These are phyloP conservation scores for Abrostola tripartita DNA, from an alignment of 2,888 invertebrate species.

Conservation along the genomic window DNA sequence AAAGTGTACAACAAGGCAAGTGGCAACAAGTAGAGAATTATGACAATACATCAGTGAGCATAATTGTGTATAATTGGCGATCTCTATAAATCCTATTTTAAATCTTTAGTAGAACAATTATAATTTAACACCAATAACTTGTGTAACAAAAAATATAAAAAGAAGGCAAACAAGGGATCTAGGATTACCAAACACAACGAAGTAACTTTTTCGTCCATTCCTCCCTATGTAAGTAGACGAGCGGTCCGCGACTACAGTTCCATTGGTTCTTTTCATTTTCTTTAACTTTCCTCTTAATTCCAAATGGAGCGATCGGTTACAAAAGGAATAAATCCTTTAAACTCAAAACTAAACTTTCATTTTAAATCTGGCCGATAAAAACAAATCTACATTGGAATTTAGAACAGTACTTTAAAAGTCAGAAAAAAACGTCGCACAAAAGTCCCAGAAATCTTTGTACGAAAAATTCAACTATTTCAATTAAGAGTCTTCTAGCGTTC, in stretches of 20 bases:
- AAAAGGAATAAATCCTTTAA: conserved; percentile 41
- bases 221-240: background rate
- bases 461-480: conserved; percentile 81
- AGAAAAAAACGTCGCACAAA: conserved; percentile 33
- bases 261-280: conserved; percentile 1
- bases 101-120: no score
- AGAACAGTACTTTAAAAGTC: conserved; percentile 39
- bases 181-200: no score
- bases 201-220: background rate
- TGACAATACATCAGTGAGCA: no score
- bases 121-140: no score
- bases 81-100: no score
- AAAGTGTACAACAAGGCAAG: no score
- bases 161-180: no score
- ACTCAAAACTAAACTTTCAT: conserved; percentile 38
- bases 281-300: conserved; percentile 3
- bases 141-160: no score
- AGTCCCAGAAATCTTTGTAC: conserved; percentile 53
- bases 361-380: conserved; percentile 29
- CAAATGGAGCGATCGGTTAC: background rate
- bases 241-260: background rate
- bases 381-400: conserved; percentile 53
- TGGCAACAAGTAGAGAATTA: no score
- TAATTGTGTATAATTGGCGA: no score
- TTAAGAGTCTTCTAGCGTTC: conserved; percentile 77